A percentile compares a stretch with the other conserved stretches of the same genome.
Conservation (phyloP, 2,797 vertebrate genomes). For the Vultur gryphus region DNA sequence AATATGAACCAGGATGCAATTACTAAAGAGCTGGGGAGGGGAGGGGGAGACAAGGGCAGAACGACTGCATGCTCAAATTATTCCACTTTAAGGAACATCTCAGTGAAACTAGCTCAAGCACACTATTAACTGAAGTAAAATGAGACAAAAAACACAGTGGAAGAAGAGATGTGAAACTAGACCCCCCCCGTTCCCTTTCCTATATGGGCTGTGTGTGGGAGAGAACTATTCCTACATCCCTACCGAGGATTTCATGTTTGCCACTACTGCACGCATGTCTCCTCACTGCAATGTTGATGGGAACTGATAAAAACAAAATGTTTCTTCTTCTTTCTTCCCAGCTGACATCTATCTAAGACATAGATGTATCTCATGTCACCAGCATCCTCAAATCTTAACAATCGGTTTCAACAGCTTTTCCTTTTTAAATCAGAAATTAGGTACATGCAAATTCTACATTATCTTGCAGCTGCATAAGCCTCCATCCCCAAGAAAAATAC, state of each 20-base stretch:
- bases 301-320: background rate
- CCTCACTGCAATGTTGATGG: background rate
- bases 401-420: background rate
- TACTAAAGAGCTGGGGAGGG: background rate
- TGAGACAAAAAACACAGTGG: background rate
- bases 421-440: background rate
- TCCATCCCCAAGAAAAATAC: background rate
- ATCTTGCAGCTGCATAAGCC: background rate
- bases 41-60: background rate
- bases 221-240: background rate
- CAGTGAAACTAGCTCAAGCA: background rate
- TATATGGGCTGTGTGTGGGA: background rate
- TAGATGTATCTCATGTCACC: background rate
- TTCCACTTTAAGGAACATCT: background rate
- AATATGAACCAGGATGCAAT: slow-evolving; percentile 10
- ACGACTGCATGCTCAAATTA: background rate
- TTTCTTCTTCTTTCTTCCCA: background rate
- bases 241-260: background rate
- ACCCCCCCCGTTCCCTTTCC: background rate
- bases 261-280: background rate
- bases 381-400: background rate
- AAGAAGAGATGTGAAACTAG: background rate
- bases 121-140: background rate
- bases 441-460: background rate
- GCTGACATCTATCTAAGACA: background rate